A percentile compares a stretch with the other conserved stretches of the same genome.
Evolutionary conservation across 2,888 invertebrate genomes (phyloP).

Genomic region (Trisateles emortualis): DNA sequence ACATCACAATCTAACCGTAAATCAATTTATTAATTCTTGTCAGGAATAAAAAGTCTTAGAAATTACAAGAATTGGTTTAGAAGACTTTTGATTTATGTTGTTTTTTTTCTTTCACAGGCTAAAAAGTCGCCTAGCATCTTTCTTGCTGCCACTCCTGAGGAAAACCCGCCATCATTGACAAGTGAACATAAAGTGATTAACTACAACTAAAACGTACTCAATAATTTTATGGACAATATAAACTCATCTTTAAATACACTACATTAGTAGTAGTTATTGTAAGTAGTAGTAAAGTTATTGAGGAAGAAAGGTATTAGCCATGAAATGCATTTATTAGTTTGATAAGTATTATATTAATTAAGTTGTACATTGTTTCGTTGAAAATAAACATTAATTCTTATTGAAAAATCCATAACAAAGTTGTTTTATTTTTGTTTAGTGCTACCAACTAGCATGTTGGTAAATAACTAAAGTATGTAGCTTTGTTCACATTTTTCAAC

Average conservation of each 20-base stretch:
- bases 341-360: conserved; percentile 59
- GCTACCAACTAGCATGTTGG: neutral
- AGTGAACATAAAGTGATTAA: conserved; percentile 27
- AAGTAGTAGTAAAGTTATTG: conserved; percentile 16
- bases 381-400: conserved; percentile 84
- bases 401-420: conserved; percentile 77
- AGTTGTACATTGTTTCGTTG: conserved; percentile 79
- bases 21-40: no score
- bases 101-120: conserved; percentile 73
- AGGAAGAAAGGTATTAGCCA: conserved; percentile 41
- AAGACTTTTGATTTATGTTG: neutral
- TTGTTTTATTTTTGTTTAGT: conserved; percentile 17
- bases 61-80: no score
- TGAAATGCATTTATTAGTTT: conserved; percentile 77
- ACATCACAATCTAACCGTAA: no score
- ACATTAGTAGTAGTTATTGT: conserved; percentile 11
- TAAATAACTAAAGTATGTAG: no score
- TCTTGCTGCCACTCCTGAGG: conserved; percentile 84
- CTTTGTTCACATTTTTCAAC: no score
- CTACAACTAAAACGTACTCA: conserved; percentile 22
- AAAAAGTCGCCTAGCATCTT: conserved; percentile 81
- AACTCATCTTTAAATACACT: conserved; percentile 16
- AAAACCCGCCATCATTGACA: conserved; percentile 72
- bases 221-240: conserved; percentile 13
- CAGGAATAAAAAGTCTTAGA: no score